Evolutionary conservation across 2,888 invertebrate genomes (phyloP), one percentile per base, ranked within the genome.

Genomic region (Drosophila kanekoi): DNA sequence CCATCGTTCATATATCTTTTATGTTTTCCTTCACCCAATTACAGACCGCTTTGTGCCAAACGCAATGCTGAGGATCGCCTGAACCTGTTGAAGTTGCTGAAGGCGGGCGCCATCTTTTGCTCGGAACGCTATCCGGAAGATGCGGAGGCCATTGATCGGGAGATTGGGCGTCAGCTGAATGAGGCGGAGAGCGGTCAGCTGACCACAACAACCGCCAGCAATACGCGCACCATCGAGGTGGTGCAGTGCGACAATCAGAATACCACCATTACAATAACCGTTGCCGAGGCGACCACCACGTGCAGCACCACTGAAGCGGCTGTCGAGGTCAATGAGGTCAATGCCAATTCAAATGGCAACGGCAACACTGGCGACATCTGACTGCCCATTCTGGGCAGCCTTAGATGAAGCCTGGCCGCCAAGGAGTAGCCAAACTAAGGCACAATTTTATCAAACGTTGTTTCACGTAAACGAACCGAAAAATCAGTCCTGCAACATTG

Each of bases 61-160:
- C 94, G 97, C 73, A 96, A 96, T 93, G 97, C 97, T 49, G 96
- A 96, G 93, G 97, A 97, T 93, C 96, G 97, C 53, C 95, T 97
- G 95, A 96, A 96, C 93, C 93, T 97, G 90, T 93, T 97, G 90
- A 96, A 96, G 92, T 93, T 97, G 81, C 96, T 92, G 9, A 91
- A 91, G 64, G 92, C 92, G n/a, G 92, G 91, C 5, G 92, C 92
- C 44, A 92, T 92, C 32, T 92, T 92, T 56, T 91, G 92, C 70
- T 92, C 92, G 16, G 92, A 92, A 75, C 91, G 91, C 11, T 92
- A 92, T 89, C 91, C 91, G 18, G 92, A 92, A 60, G 92, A 92
- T 72, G 92, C 92, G 13, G 91, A 92, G 77, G 91, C 91, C 52
- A 92, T 91, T 56, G 92, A 92, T 69, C 87, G 89, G 45, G 92